These are phyloP conservation scores for Colostygia pectinataria DNA, from an alignment of 2,888 invertebrate species.

Conservation along the genomic window DNA sequence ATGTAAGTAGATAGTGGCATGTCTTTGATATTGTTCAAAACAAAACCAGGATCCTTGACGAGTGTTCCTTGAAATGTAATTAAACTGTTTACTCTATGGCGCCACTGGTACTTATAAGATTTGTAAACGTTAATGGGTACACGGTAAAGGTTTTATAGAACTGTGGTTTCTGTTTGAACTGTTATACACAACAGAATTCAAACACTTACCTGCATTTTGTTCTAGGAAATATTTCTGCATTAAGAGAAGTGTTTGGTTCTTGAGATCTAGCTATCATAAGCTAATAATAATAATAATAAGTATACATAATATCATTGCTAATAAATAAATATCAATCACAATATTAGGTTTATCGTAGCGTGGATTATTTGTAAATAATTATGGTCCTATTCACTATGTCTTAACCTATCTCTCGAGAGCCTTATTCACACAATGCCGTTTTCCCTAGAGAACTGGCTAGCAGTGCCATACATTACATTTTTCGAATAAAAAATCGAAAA, in stretches of 20 bases:
- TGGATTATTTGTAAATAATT: no score
- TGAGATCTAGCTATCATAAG: conserved; percentile 1
- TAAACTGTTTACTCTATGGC: conserved; percentile 71
- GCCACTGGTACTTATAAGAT: conserved; percentile 67
- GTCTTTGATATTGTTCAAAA: conserved; percentile 4
- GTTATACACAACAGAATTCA: conserved; percentile 8
- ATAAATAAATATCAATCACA: no score
- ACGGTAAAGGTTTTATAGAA: conserved; percentile 51
- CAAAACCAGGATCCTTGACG: conserved; percentile 35
- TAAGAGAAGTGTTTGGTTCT: neutral
- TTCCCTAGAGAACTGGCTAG: no score
- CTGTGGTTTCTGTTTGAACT: conserved; percentile 34
- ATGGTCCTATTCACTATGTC: no score
- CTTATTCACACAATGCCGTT: no score
- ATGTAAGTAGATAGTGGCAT: no score
- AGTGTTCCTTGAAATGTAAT: conserved; percentile 56
- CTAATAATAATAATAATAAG: no score
- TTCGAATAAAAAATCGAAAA: no score
- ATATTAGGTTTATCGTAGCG: no score
- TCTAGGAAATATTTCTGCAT: conserved; percentile 5
- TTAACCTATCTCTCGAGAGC: no score
- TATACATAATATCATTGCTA: no score
- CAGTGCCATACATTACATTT: no score
- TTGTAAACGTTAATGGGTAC: conserved; percentile 62
- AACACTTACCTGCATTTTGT: conserved; percentile 6